phyloP scores from a whole-genome alignment of 2,888 invertebrate genomes.

The Gibbula magus region DNA sequence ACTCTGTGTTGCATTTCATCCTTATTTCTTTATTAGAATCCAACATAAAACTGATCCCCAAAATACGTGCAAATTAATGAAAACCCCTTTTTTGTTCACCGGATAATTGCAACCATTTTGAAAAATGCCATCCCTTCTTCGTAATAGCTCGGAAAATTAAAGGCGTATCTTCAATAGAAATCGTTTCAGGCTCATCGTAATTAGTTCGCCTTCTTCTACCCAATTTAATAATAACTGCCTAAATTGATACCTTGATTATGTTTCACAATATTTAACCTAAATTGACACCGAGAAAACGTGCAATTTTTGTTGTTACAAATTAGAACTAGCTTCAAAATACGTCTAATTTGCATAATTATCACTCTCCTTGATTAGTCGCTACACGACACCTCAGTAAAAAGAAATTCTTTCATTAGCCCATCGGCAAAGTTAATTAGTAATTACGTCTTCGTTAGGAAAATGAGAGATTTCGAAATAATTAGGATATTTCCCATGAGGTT shows the following conservation, averaged over 20 bases:
- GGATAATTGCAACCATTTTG: not conserved
- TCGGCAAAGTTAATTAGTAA: too few relatives aligned
- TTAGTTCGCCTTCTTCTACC: not conserved
- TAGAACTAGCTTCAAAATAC: not conserved
- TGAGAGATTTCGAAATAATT: too few relatives aligned
- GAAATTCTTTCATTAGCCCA: too few relatives aligned
- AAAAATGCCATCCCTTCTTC: not conserved
- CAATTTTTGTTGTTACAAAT: not conserved
- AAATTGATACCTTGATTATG: not conserved
- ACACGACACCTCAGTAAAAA: not conserved
- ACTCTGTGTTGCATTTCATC: not conserved
- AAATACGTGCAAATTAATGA: constrained; percentile 13
- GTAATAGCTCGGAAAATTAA: not conserved
- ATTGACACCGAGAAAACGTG: too few relatives aligned
- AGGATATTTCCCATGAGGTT: too few relatives aligned
- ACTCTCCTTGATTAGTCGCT: not conserved
- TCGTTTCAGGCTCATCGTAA: not conserved
- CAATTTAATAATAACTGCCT: not conserved
- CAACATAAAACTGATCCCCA: not conserved
- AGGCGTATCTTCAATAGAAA: not conserved
- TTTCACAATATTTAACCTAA: too few relatives aligned
- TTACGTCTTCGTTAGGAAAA: too few relatives aligned
- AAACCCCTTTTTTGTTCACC: not conserved
- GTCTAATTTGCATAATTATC: not conserved
- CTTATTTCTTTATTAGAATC: not conserved